Evolutionary conservation across 2,888 invertebrate species (phyloP), one percentile per base, ranked within the genome.

Genomic region (Andrena trimmerana): DNA sequence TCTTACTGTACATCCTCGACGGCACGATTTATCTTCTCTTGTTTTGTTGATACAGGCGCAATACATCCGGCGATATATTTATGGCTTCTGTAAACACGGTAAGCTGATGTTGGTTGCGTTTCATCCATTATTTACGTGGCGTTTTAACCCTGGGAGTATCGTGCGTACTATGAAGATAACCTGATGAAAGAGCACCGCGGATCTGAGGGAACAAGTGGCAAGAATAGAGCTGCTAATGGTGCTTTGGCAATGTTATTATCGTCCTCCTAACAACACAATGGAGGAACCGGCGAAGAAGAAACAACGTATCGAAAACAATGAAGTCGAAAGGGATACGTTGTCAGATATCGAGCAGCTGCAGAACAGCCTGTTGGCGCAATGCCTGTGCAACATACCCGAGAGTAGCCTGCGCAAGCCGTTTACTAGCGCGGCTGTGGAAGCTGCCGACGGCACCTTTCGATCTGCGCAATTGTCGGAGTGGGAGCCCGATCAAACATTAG

Each of bases 281-380:
- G 96, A 97, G 94, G 97, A 97, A 95, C 98, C 98, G 88, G 96
- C 97, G 90, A 97, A 97, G 93, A 98, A 98, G 95, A 97, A 97
- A 93, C 96, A 97, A 93, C 96, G 97, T 92, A 96, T 97, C 88
- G 95, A 94, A 81, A 94, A 91, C 48, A 96, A 96, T 88, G 95
- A 95, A 8, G 95, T 96, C 10, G 95, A 95, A 83, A 95, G 95
- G 67, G 96, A 96, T 85, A 96, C 96, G 84, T 94, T 95, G 89
- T 95, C 89, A 88, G 95, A 96, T 85, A 93, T 96, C 62, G 95
- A 96, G 84, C 94, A 95, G 80, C 94, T 97, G 69, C 97, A 97
- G 92, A 95, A 95, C 89, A 95, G 95, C 69, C 94, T 98, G 65
- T 95, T 97, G 60, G 96, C 96, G 68, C 97, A 97, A 93, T 98